phyloP scores from a whole-genome alignment of 1,140 invertebrate genomes.

The Eurosta solidaginis region DNA sequence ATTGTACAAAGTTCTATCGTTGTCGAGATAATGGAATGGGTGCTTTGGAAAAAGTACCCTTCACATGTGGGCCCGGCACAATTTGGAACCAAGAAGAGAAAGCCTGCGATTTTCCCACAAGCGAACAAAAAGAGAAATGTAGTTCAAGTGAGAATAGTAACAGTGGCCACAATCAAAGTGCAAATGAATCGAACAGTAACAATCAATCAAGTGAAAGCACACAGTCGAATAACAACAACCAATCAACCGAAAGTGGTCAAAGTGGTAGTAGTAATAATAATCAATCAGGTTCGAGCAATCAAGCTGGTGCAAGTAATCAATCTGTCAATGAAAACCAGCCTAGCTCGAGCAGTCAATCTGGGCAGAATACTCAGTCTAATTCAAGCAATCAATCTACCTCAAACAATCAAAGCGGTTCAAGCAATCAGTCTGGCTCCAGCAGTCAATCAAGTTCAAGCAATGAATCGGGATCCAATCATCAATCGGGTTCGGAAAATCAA shows the following conservation, averaged over 20 bases:
- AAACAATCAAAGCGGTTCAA: slow-evolving; percentile 21
- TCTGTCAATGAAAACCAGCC: not conserved
- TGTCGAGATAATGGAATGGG: slow-evolving; percentile 66
- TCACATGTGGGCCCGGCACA: slow-evolving; percentile 68
- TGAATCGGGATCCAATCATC: slow-evolving; percentile 30
- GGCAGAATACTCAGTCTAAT: not conserved
- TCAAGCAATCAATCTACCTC: not conserved
- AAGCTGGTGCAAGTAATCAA: slow-evolving; percentile 12
- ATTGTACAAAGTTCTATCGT: slow-evolving; percentile 70
- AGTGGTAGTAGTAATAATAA: slow-evolving; percentile 4
- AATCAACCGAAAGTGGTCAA: slow-evolving; percentile 1
- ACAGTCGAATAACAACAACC: not conserved
- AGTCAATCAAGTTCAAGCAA: slow-evolving; percentile 31
- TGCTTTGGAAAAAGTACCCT: slow-evolving; percentile 64
- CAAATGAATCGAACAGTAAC: not conserved
- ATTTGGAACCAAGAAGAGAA: slow-evolving; percentile 61
- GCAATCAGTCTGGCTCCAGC: slow-evolving; percentile 13
- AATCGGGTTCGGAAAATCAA: slow-evolving; percentile 36
- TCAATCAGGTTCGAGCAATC: not conserved
- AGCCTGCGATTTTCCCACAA: slow-evolving; percentile 64
- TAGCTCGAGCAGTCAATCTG: slow-evolving; percentile 19
- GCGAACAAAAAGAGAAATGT: slow-evolving; percentile 64
- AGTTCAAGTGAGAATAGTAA: slow-evolving; percentile 36
- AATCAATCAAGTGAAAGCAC: not conserved
- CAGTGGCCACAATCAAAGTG: not conserved